phyloP scores from a whole-genome alignment of 2,888 invertebrate genomes.

The Drosophila gaucha region DNA sequence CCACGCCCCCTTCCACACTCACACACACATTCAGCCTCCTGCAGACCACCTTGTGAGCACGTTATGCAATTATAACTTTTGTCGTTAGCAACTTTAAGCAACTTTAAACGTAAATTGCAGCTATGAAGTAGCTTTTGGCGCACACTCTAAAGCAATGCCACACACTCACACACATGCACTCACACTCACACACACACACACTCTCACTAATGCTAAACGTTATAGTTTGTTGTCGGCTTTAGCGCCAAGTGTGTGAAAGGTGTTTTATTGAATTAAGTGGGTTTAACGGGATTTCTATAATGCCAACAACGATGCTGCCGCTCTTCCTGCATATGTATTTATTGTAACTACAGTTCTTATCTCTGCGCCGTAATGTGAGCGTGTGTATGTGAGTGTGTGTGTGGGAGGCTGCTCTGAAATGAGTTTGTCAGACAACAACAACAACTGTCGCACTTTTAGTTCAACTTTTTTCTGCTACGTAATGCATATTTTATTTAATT shows the following conservation, averaged over 20 bases:
- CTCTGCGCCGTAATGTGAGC: conserved; percentile 21
- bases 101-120: conserved; percentile 81
- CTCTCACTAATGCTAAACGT: conserved; percentile 45
- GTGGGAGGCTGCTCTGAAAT: conserved; percentile 48
- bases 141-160: conserved; percentile 64
- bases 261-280: conserved; percentile 81
- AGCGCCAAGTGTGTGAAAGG: conserved; percentile 79
- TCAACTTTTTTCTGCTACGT: conserved; percentile 61
- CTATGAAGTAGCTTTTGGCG: conserved; percentile 78
- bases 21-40: neutral
- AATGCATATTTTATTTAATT: conserved; percentile 80
- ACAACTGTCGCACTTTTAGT: conserved; percentile 60
- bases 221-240: conserved; percentile 79
- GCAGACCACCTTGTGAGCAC: conserved; percentile 53
- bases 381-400: conserved; percentile 27
- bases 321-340: conserved; percentile 65
- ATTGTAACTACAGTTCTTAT: conserved; percentile 71
- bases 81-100: conserved; percentile 82
- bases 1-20: neutral
- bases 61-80: conserved; percentile 84
- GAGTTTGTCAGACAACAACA: conserved; percentile 46
- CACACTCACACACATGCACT: conserved; percentile 28
- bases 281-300: conserved; percentile 80
- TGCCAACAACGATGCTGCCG: conserved; percentile 56
- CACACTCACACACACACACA: conserved; percentile 18